A percentile compares a stretch with the other conserved stretches of the same genome.
phyloP scores from a whole-genome alignment of 2,797 vertebrate genomes.

The Cossypha caffra region DNA sequence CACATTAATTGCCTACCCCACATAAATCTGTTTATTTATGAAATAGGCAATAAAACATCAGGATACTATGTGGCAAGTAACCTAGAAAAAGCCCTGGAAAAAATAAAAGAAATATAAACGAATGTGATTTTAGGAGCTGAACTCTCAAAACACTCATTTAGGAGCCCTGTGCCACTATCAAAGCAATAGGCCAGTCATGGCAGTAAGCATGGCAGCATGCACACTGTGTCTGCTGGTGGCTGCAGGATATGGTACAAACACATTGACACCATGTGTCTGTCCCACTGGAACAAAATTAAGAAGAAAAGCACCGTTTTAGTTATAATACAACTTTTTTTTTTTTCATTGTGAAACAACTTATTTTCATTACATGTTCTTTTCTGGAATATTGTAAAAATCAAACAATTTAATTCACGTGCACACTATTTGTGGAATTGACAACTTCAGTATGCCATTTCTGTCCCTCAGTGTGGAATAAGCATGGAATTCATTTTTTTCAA shows the following conservation, averaged over 20 bases:
- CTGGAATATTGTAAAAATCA: not conserved
- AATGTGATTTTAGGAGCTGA: not conserved
- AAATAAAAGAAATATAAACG: not conserved
- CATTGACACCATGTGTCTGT: not conserved
- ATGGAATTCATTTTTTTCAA: not conserved
- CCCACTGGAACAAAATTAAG: not conserved
- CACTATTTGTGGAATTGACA: not conserved
- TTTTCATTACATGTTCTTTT: not conserved
- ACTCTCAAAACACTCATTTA: not conserved
- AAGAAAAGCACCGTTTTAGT: not conserved
- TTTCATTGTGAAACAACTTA: not conserved
- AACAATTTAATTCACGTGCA: not conserved
- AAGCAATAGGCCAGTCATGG: not conserved
- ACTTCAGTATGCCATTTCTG: not conserved
- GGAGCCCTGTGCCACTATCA: not conserved
- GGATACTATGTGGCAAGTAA: not conserved
- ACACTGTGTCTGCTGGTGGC: not conserved
- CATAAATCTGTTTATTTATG: not conserved
- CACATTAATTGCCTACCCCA: not conserved
- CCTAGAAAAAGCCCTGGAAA: not conserved
- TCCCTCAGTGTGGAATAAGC: not conserved
- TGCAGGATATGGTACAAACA: not conserved
- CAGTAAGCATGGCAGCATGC: not conserved
- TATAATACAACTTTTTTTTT: not conserved
- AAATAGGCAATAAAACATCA: not conserved